Base-by-base conservation (phyloP, 2,888 invertebrate genomes). In the Rotaria macrura region DNA sequence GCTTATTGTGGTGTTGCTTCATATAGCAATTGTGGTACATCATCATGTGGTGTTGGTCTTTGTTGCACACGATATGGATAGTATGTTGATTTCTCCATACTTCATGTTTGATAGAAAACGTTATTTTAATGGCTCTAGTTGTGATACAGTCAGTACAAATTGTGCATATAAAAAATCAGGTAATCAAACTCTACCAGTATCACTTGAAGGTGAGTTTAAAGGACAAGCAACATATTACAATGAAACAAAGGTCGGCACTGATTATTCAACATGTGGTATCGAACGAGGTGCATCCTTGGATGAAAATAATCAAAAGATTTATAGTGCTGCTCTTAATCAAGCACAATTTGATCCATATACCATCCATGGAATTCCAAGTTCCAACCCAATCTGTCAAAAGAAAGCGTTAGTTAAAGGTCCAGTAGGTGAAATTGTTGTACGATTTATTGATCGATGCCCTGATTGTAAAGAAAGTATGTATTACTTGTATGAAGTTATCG, bases 21-120 rank as follows among this genome's bases (percentile, higher is more conserved):
- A 2, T 79, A 79, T n/a, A 43, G 79, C n/a, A 79, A 79, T n/a
- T 79, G 79, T 79, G 79, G 43, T 43, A 43, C 79, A 5, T n/a
- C 79, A n/a, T 20, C 43, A n/a, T 79, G 79, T 79, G 79, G 79
- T 43, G 2, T 43, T 79, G 43, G 43, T 79, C 43, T 79, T n/a
- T 79, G 79, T n/a, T 79, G 79, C n/a, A 43, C 79, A 40, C 40
- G 43, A 43, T 43, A 79, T n/a, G 79, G 79, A 43, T 79, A 79
- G 79, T 79, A 79, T n/a, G 79, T 43, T 14, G 34, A 38, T 57
- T 57, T 54, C 23, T 47, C 14, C 2, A 47, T 52, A 23, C n/a
- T 3, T 52, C 14, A 14, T 49, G 17, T 52, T 52, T 52, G 2
- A 23, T 52, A 52, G 6, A 4, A 3, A 9, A 47, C 10, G 43